Percentiles rank a stretch among this genome's conserved stretches.
phyloP scores from a whole-genome alignment of 2,113 vertebrate species.

The Empidonax traillii region DNA sequence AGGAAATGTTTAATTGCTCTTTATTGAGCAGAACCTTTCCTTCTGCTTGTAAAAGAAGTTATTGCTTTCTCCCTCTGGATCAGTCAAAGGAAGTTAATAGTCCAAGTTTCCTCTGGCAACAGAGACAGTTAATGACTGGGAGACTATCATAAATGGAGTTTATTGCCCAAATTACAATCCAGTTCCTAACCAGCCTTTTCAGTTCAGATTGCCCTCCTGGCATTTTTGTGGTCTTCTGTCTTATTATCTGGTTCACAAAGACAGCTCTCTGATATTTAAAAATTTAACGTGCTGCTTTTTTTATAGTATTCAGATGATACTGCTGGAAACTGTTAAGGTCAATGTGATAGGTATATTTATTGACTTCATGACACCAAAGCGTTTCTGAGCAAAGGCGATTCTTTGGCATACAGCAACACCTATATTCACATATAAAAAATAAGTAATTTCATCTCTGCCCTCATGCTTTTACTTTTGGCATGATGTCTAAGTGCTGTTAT shows the following conservation, averaged over 20 bases:
- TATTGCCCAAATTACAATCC: constrained; percentile 71
- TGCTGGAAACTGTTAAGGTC: neutral
- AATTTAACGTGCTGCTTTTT: neutral
- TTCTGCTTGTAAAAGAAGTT: constrained; percentile 73
- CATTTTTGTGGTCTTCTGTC: constrained; percentile 14
- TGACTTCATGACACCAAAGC: neutral
- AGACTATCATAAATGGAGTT: constrained; percentile 64
- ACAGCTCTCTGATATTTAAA: constrained; percentile 8
- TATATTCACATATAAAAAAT: neutral
- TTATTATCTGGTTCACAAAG: neutral
- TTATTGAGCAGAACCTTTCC: constrained; percentile 75
- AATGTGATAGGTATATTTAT: neutral
- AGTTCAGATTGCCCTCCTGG: neutral
- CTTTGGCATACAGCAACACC: neutral
- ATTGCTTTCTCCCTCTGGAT: constrained; percentile 52
- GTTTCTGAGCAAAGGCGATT: neutral
- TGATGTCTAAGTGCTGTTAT: neutral
- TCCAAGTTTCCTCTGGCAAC: constrained; percentile 53
- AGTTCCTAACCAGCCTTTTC: constrained; percentile 46
- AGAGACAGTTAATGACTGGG: constrained; percentile 55
- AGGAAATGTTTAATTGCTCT: constrained; percentile 74
- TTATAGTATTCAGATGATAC: neutral
- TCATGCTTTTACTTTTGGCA: neutral
- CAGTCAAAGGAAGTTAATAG: constrained; percentile 69
- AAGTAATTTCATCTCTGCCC: neutral